These are phyloP conservation scores for Odontothrips loti DNA, from an alignment of 2,888 invertebrate species.

Conservation along the genomic window DNA sequence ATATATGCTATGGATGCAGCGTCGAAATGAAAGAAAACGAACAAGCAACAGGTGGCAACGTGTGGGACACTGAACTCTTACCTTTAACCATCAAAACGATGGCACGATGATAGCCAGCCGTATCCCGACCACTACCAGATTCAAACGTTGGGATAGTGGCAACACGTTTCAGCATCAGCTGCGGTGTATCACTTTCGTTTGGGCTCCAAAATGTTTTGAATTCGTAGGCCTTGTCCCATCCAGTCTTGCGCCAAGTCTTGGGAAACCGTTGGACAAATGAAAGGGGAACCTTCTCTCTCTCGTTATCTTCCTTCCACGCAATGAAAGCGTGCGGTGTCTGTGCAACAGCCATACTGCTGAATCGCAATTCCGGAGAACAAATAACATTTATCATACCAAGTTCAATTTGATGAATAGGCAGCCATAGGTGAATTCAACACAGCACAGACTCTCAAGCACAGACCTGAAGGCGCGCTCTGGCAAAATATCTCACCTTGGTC, in stretches of 20 bases:
- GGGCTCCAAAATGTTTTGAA: not conserved
- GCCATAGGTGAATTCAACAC: not conserved
- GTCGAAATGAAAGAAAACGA: no score
- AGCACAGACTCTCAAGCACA: not conserved
- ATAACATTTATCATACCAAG: not conserved
- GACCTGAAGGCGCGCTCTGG: not conserved
- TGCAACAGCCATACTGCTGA: not conserved
- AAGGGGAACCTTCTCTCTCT: not conserved
- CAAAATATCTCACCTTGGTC: not conserved
- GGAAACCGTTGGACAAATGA: not conserved
- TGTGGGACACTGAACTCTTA: not conserved
- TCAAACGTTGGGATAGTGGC: not conserved
- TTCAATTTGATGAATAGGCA: not conserved
- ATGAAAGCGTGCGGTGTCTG: not conserved
- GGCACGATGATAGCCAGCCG: not conserved
- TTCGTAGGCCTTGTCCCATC: not conserved
- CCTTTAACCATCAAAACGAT: not conserved
- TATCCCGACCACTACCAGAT: not conserved
- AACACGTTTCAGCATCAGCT: not conserved
- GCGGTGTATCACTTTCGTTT: not conserved
- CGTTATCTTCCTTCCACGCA: not conserved
- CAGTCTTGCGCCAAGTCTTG: not conserved
- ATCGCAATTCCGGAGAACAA: not conserved
- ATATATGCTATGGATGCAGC: no score
- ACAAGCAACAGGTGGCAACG: no score